Base-by-base conservation (phyloP, 2,113 vertebrate species). In the Protobothrops flavoviridis region DNA sequence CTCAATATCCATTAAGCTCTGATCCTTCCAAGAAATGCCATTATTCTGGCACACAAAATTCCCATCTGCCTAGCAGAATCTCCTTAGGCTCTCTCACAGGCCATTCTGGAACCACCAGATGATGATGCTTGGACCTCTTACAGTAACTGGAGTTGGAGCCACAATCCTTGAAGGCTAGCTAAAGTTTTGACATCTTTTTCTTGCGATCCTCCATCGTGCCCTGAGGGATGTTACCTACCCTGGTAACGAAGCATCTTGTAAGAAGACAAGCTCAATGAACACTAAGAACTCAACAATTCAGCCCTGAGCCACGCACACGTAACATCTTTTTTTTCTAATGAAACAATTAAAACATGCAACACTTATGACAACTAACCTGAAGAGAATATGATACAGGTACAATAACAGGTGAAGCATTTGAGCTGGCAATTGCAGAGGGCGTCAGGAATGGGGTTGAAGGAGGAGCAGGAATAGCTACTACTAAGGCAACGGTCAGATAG, bases 381-480 rank as follows among this genome's bases (percentile, higher is more conserved):
- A 55, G 74, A n/a, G 93, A 91, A 94, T 59, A 43, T n/a, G 69
- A 13, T 94, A 57, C 11, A 87, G 15, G 11, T 5, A 2, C 88
- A 85, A 48, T 0, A 17, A 56, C 91, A 95, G 45, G 81, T 93
- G 52, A 7, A 55, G 11, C 55, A 8, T 39, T 81, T 81, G 69
- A 81, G 33, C n/a, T 81, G 7, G 69, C 39, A 81, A 20, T 8
- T 21, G 15, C 21, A 20, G n/a, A 81, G n/a, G 69, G 69, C n/a
- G 8, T 20, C 5, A 39, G n/a, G 69, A 81, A 81, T 20, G 17
- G n/a, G 2, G 11, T 12, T 69, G 64, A 69, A 81, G 5, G 69
- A 20, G n/a, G n/a, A 39, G 5, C 12, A 39, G 69, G n/a, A 81
- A 39, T 8, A 39, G 69, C n/a, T 81, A 81, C 69, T 81, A 39